Conservation (phyloP, 2,888 invertebrate genomes). For the Clunio marinus region DNA sequence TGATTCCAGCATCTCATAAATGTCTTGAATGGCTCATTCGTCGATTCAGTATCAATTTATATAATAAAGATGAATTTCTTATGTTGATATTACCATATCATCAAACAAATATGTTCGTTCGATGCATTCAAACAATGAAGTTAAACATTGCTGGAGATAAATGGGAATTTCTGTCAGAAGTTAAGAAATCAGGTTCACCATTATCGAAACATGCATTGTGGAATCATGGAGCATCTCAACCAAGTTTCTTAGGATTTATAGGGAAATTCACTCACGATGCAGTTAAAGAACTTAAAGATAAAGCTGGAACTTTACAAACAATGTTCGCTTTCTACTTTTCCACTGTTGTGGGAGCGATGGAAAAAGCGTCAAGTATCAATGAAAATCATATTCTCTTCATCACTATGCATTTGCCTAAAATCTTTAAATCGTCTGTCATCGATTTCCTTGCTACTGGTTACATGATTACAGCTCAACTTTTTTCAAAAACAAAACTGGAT, state of each 20-base stretch:
- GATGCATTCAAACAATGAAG: slow-evolving; percentile 71
- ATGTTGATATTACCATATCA: slow-evolving; percentile 86
- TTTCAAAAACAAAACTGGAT: no score
- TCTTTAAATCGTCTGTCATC: slow-evolving; percentile 61
- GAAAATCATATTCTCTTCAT: slow-evolving; percentile 66
- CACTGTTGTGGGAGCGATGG: slow-evolving; percentile 66
- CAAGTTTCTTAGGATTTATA: slow-evolving; percentile 61
- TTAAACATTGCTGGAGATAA: slow-evolving; percentile 58
- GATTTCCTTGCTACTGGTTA: slow-evolving; percentile 72
- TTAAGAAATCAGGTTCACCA: slow-evolving; percentile 71
- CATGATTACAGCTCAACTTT: slow-evolving; percentile 67
- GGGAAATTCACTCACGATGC: slow-evolving; percentile 57
- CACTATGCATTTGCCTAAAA: slow-evolving; percentile 66
- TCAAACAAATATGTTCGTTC: slow-evolving; percentile 83
- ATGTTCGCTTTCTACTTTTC: slow-evolving; percentile 78
- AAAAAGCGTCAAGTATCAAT: slow-evolving; percentile 54
- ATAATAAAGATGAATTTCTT: slow-evolving; percentile 77
- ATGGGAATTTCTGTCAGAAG: slow-evolving; percentile 71
- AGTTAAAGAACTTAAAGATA: slow-evolving; percentile 58
- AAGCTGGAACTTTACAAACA: slow-evolving; percentile 61
- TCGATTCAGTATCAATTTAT: slow-evolving; percentile 82
- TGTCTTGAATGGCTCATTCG: slow-evolving; percentile 93
- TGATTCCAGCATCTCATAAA: slow-evolving; percentile 75
- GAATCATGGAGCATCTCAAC: slow-evolving; percentile 65
- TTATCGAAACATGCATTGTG: slow-evolving; percentile 68